Base-by-base conservation (phyloP, 2,888 invertebrate genomes). In the Incurvaria masculella region DNA sequence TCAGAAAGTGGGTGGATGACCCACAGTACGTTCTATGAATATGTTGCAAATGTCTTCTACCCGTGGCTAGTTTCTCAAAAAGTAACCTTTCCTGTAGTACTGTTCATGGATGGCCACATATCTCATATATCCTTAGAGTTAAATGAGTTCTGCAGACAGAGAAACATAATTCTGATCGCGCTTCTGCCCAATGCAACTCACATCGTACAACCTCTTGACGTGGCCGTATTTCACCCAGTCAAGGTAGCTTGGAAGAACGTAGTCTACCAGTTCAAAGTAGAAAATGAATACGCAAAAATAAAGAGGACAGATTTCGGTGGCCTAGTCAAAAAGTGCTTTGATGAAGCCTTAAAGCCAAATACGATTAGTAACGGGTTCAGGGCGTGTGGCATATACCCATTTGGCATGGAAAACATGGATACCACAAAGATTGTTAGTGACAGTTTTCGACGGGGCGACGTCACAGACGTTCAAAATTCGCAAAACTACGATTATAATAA, bases 141-240 rank as follows among this genome's bases (percentile, higher is more conserved):
- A 21, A 33, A 18, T 19, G 14, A 33, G 23, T 45, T 27, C 21
- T 45, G 45, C 21, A 45, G 23, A 27, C 5, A 45, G 21, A 45
- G 27, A 23, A 16, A 27, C n/a, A 45, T 45, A 14, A 45, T 45
- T 45, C 21, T 45, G 19, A 38, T 45, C 17, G 45, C 45, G 18
- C 23, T 43, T 21, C 16, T 21, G 6, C 43, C 43, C 21, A 43
- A 43, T 21, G 43, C 43, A 21, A 43, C 43, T 10, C 43, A 43
- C 43, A 43, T 43, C 21, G 21, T 43, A n/a, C 43, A 43, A 21
- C 43, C 43, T 21, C 21, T 43, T 10, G 21, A 43, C 10, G 43
- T 43, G 33, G 33, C 33, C 14, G 33, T 33, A 8, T 4, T 33
- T 33, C 33, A 33, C 33, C 33, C 33, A 33, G 33, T 8, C 33